Conservation (phyloP, 2,888 invertebrate genomes). For the Argynnis bischoffii region DNA sequence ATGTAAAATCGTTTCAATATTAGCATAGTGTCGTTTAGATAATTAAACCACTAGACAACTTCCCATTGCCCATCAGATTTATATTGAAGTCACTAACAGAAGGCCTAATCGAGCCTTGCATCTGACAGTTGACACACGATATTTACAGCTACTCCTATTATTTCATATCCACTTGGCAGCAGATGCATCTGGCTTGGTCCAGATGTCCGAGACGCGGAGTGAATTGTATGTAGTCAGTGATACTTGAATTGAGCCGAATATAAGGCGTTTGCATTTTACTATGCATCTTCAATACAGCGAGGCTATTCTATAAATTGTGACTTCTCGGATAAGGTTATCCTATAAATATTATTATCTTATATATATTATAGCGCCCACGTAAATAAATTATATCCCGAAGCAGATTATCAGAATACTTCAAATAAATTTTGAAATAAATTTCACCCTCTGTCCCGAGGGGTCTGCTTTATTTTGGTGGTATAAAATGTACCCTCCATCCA, state of each 20-base stretch:
- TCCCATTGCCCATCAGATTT: not conserved
- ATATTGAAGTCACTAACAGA: constrained; percentile 20
- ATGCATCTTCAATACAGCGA: not conserved
- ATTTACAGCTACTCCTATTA: constrained; percentile 35
- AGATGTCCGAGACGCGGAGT: constrained; percentile 38
- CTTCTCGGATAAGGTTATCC: no score
- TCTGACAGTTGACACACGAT: constrained; percentile 38
- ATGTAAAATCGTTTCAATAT: not conserved
- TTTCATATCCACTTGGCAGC: constrained; percentile 40
- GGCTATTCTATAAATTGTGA: not conserved
- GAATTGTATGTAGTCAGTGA: constrained; percentile 35
- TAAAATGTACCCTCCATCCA: no score
- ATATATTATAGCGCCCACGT: no score
- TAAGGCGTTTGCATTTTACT: constrained; percentile 17
- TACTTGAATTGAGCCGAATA: constrained; percentile 28
- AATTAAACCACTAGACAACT: not conserved
- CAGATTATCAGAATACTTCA: no score
- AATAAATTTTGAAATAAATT: no score
- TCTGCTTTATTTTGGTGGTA: no score
- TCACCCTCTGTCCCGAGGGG: no score
- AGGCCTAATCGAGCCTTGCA: constrained; percentile 22
- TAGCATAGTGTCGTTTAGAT: not conserved
- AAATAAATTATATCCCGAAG: no score
- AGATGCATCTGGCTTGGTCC: constrained; percentile 38
- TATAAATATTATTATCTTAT: no score